Conservation (phyloP, 1,140 invertebrate species). For the Tetramorium alpestre region DNA sequence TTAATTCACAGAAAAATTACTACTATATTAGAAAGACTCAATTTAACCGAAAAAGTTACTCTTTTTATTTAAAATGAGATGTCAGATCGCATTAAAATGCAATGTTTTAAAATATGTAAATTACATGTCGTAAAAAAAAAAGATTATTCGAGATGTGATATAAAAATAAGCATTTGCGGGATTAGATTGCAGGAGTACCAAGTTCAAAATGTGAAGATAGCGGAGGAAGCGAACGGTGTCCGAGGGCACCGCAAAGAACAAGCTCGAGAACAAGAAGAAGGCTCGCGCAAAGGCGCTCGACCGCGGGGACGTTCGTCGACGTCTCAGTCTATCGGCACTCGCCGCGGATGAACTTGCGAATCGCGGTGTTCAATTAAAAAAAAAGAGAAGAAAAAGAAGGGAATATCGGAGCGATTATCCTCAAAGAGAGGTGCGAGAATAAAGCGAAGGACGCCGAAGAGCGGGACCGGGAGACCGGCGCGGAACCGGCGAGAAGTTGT, state of each 20-base stretch:
- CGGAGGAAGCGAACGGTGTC: not conserved
- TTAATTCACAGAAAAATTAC: too few relatives aligned
- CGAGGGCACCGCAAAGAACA: constrained; percentile 21
- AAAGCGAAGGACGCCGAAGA: constrained; percentile 32
- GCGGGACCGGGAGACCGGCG: constrained; percentile 1
- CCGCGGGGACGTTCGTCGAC: not conserved
- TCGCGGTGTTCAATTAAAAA: constrained; percentile 8
- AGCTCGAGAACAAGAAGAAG: constrained; percentile 32
- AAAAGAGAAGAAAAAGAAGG: not conserved
- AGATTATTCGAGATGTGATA: not conserved
- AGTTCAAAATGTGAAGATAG: not conserved
- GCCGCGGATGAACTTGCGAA: constrained; percentile 14
- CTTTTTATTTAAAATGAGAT: too few relatives aligned
- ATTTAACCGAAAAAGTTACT: too few relatives aligned
- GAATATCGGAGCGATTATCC: constrained; percentile 11
- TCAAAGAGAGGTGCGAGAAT: constrained; percentile 24
- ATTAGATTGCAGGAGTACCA: constrained; percentile 4
- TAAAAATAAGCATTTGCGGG: constrained; percentile 20
- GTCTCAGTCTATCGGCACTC: not conserved
- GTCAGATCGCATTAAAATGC: too few relatives aligned
- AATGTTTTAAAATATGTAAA: too few relatives aligned
- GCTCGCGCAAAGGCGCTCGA: not conserved
- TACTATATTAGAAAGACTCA: too few relatives aligned
- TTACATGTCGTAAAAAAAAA: too few relatives aligned
- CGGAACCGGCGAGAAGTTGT: not conserved